phyloP scores from a whole-genome alignment of 2,888 invertebrate species.

The Phlogophora meticulosa region DNA sequence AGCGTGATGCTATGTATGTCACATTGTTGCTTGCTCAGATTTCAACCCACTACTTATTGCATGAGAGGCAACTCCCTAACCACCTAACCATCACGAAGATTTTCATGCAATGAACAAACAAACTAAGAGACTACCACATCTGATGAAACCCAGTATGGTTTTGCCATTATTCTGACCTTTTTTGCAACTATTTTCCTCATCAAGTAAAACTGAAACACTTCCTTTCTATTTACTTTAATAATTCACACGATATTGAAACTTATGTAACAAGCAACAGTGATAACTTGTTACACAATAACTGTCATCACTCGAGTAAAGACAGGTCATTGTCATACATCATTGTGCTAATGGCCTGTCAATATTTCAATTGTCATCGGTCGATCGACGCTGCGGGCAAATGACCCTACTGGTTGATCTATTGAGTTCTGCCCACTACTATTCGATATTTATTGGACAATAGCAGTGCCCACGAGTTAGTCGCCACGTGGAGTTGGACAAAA shows the following conservation, averaged over 20 bases:
- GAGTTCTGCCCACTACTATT: not conserved
- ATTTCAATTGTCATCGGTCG: constrained; percentile 17
- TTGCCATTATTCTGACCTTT: no score
- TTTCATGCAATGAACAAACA: no score
- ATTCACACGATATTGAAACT: not conserved
- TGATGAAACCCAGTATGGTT: no score
- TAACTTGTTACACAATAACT: constrained; percentile 15
- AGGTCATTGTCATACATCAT: constrained; percentile 36
- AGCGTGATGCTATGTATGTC: no score
- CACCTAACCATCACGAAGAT: no score
- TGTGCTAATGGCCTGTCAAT: constrained; percentile 18
- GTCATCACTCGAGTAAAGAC: constrained; percentile 14
- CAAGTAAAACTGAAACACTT: not conserved
- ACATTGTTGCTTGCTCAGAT: no score
- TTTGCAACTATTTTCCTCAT: not conserved
- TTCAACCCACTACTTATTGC: no score
- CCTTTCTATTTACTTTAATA: constrained; percentile 1
- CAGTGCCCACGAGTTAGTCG: not conserved
- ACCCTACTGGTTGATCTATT: constrained; percentile 7
- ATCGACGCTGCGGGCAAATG: constrained; percentile 14
- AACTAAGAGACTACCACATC: no score
- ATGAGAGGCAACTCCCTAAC: no score
- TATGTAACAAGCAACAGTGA: constrained; percentile 7
- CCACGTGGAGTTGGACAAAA: not conserved
- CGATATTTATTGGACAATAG: not conserved